Percentiles rank a stretch among this genome's conserved stretches.
Conservation (phyloP, 2,888 invertebrate genomes). For the Ferdinandea cuprea region DNA sequence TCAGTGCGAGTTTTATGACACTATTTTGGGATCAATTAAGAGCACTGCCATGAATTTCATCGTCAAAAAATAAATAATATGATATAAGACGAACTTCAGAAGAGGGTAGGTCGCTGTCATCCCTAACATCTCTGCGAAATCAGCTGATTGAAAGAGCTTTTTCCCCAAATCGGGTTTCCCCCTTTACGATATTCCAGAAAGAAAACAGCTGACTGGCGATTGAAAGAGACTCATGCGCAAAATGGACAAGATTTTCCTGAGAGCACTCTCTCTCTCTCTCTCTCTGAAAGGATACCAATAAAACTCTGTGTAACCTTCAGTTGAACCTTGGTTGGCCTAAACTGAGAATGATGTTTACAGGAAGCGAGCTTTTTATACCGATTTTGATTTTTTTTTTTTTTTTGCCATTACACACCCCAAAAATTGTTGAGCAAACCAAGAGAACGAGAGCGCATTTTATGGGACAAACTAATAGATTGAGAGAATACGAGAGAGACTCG, state of each 20-base stretch:
- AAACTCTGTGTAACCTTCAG: constrained; percentile 58
- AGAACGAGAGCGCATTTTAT: constrained; percentile 4
- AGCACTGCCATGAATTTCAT: constrained; percentile 31
- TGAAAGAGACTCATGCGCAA: constrained; percentile 36
- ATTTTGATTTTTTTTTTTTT: constrained; percentile 9
- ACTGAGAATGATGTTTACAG: constrained; percentile 55
- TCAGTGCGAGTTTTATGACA: constrained; percentile 43
- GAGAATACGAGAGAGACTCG: constrained; percentile 1
- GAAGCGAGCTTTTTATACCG: constrained; percentile 39
- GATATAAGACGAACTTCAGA: neutral
- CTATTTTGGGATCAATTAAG: constrained; percentile 61
- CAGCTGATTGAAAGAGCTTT: constrained; percentile 52
- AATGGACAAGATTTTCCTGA: constrained; percentile 35
- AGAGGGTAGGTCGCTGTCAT: neutral
- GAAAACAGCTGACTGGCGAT: constrained; percentile 43
- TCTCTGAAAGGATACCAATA: constrained; percentile 4
- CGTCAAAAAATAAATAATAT: neutral
- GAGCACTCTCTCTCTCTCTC: neutral
- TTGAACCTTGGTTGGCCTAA: constrained; percentile 63
- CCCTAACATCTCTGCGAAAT: neutral
- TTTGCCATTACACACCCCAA: constrained; percentile 67
- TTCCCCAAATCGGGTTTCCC: neutral
- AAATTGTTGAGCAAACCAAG: constrained; percentile 57
- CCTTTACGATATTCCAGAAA: constrained; percentile 65
- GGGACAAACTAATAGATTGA: constrained; percentile 7